These are phyloP conservation scores for Lysandra bellargus DNA, from an alignment of 2,888 invertebrate genomes.

Conservation along the genomic window DNA sequence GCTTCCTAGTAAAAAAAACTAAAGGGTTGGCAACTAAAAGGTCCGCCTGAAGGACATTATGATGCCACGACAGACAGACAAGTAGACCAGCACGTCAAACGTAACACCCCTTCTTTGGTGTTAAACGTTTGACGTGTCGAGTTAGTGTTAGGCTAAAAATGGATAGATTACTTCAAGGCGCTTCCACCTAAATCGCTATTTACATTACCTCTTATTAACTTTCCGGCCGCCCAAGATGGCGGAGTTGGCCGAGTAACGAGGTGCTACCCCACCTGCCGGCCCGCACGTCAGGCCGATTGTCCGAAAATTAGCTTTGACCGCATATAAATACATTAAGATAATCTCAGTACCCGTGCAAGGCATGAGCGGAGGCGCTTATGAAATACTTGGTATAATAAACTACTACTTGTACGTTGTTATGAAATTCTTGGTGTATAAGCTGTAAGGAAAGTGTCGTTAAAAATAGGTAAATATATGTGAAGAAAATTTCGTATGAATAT, in stretches of 20 bases:
- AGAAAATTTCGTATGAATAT: too few species aligned
- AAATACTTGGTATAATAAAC: not conserved
- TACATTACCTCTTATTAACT: not conserved
- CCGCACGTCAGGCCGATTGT: slow-evolving; percentile 64
- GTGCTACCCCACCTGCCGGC: slow-evolving; percentile 29
- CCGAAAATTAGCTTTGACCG: slow-evolving; percentile 77
- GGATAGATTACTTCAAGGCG: not conserved
- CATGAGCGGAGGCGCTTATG: slow-evolving; percentile 34
- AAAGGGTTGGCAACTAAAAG: too few species aligned
- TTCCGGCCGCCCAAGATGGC: slow-evolving; percentile 26
- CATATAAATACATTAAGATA: slow-evolving; percentile 78
- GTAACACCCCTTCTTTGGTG: too few species aligned
- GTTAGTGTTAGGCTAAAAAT: not conserved
- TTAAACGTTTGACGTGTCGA: too few species aligned
- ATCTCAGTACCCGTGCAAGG: slow-evolving; percentile 50
- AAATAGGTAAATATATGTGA: too few species aligned
- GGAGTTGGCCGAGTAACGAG: slow-evolving; percentile 32
- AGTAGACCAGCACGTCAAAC: too few species aligned
- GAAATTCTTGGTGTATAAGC: too few species aligned
- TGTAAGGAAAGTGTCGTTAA: too few species aligned
- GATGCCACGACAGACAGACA: too few species aligned
- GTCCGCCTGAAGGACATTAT: too few species aligned
- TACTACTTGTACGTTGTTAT: too few species aligned
- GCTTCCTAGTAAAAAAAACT: too few species aligned
- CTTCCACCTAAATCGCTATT: not conserved